Evolutionary conservation across 2,113 vertebrate genomes (phyloP).

Genomic region (Sylvia atricapilla): DNA sequence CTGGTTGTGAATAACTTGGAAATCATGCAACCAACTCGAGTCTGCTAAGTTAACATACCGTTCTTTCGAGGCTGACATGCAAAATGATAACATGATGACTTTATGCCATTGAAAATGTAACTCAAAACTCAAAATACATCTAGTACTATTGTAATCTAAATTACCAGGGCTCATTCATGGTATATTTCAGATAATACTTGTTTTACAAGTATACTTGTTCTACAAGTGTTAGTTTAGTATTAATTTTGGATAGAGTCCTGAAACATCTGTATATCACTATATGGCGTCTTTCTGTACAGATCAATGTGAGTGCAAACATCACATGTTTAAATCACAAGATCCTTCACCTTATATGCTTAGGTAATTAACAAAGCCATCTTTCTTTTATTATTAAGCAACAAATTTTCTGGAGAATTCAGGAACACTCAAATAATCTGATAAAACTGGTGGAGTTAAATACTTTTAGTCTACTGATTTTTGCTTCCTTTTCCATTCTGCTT

Average conservation of each 20-base stretch:
- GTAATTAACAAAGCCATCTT: background rate
- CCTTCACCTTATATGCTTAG: background rate
- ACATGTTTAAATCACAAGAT: background rate
- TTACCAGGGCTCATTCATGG: background rate
- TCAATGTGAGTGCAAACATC: background rate
- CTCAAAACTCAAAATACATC: background rate
- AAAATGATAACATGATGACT: background rate
- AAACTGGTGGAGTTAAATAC: background rate
- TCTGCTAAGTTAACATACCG: background rate
- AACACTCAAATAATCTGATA: background rate
- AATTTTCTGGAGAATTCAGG: background rate
- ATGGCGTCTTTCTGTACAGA: background rate
- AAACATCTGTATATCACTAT: background rate
- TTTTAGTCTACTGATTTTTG: background rate
- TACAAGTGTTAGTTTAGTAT: background rate
- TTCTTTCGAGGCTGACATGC: background rate
- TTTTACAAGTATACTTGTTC: no score
- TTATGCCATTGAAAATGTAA: background rate
- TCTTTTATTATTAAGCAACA: background rate
- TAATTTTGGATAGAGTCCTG: background rate
- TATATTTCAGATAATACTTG: background rate
- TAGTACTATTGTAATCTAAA: background rate
- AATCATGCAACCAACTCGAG: background rate
- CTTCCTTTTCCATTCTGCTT: conserved; percentile 10
- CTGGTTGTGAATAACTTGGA: background rate